Evolutionary conservation across 2,113 vertebrate species (phyloP).

Genomic region (Burhinus oedicnemus): DNA sequence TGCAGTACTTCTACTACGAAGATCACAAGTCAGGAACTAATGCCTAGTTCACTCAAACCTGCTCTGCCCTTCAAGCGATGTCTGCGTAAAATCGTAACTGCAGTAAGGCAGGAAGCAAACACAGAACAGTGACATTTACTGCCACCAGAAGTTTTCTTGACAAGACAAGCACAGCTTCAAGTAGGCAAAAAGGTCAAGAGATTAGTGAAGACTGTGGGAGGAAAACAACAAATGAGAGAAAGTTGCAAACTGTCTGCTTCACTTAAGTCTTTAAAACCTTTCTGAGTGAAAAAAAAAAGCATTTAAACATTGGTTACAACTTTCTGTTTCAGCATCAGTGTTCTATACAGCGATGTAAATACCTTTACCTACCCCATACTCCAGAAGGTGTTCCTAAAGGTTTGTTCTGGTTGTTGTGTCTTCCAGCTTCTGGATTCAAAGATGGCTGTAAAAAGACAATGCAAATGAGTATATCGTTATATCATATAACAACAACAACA

Average conservation of each 20-base stretch:
- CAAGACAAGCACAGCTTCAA: background rate
- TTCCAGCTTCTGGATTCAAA: constrained; percentile 98
- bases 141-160: background rate
- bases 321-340: background rate
- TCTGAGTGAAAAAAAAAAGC: background rate
- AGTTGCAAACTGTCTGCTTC: background rate
- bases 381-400: constrained; percentile 93
- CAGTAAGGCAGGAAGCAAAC: background rate
- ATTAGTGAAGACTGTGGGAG: background rate
- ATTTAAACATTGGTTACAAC: background rate
- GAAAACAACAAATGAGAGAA: background rate
- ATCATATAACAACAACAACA: background rate
- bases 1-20: background rate
- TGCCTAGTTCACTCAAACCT: background rate
- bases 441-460: constrained; percentile 84
- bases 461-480: background rate
- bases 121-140: background rate
- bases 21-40: background rate
- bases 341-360: background rate
- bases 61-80: background rate
- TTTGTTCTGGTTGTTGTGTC: constrained; percentile 88
- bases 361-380: constrained; percentile 91
- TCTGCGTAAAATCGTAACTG: background rate
- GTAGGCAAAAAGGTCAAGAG: background rate
- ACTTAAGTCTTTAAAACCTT: background rate